Evolutionary conservation across 2,888 invertebrate species (phyloP).

Genomic region (Celastrina argiolus): DNA sequence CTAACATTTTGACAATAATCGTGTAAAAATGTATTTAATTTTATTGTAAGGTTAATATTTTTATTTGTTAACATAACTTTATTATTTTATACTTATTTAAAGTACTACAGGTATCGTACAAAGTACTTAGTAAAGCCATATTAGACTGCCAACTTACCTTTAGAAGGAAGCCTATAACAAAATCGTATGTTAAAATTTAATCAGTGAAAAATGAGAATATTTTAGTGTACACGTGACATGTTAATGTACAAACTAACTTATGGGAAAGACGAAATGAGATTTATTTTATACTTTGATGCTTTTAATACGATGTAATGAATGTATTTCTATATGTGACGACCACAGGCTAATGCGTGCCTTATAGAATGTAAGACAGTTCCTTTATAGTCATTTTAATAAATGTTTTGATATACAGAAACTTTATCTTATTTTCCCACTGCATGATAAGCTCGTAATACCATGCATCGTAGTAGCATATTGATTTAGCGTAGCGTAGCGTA

Average conservation of each 20-base stretch:
- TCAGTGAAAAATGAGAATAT: not conserved
- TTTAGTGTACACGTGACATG: not conserved
- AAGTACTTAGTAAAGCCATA: constrained; percentile 47
- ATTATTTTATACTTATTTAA: not conserved
- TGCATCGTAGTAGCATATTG: no score
- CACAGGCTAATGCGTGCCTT: constrained; percentile 54
- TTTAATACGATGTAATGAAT: not conserved
- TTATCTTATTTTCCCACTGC: no score
- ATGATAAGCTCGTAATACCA: no score
- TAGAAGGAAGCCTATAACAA: not conserved
- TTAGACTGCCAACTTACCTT: constrained; percentile 5
- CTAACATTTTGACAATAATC: not conserved
- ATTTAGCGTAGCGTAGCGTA: no score
- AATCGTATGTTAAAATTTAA: not conserved
- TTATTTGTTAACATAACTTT: constrained; percentile 5
- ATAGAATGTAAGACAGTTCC: constrained; percentile 52
- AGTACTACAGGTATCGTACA: constrained; percentile 52
- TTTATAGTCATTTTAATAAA: constrained; percentile 62
- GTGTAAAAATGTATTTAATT: constrained; percentile 11
- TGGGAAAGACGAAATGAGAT: not conserved
- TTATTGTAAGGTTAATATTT: constrained; percentile 4
- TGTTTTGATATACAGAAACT: constrained; percentile 49
- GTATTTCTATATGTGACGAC: not conserved
- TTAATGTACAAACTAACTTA: not conserved
- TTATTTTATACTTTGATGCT: not conserved